These are phyloP conservation scores for Siniperca chuatsi DNA, from an alignment of 2,113 vertebrate species.

Conservation along the genomic window DNA sequence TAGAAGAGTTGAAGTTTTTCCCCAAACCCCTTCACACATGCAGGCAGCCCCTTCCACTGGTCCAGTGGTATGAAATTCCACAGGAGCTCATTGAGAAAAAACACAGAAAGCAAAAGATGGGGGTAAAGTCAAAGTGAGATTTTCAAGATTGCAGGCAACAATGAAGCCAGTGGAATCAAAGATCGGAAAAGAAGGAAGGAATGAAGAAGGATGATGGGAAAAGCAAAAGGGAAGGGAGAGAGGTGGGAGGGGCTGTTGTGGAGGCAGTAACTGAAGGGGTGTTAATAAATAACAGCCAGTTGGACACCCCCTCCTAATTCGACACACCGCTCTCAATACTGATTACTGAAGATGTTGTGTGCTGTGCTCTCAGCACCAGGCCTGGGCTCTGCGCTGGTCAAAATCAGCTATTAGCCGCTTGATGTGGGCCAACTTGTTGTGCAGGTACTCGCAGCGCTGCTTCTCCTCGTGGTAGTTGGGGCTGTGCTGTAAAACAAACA, in stretches of 20 bases:
- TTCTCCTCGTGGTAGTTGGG: slow-evolving; percentile 91
- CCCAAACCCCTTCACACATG: slow-evolving; percentile 69
- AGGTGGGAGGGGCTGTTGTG: slow-evolving; percentile 57
- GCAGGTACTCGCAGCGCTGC: slow-evolving; percentile 91
- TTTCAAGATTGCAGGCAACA: slow-evolving; percentile 77
- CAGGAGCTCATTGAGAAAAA: slow-evolving; percentile 53
- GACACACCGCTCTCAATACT: slow-evolving; percentile 69
- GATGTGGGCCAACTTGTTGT: slow-evolving; percentile 93
- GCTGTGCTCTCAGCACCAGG: slow-evolving; percentile 81
- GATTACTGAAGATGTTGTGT: slow-evolving; percentile 55
- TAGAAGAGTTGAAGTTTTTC: slow-evolving; percentile 54
- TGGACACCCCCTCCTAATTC: slow-evolving; percentile 53
- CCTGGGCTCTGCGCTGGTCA: slow-evolving; percentile 85
- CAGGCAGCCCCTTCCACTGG: slow-evolving; percentile 64
- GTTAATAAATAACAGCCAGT: slow-evolving; percentile 71
- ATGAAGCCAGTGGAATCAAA: slow-evolving; percentile 77
- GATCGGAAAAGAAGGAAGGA: slow-evolving; percentile 57
- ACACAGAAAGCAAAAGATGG: slow-evolving; percentile 40
- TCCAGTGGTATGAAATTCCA: slow-evolving; percentile 65
- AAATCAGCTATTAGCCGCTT: slow-evolving; percentile 90
- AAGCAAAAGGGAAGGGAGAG: slow-evolving; percentile 71
- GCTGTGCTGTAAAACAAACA: slow-evolving; percentile 80
- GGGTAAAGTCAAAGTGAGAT: slow-evolving; percentile 41
- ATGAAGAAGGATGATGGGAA: slow-evolving; percentile 71
- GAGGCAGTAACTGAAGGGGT: slow-evolving; percentile 65